Evolutionary conservation across 2,888 invertebrate genomes (phyloP).

Genomic region (Aphodius granarius): DNA sequence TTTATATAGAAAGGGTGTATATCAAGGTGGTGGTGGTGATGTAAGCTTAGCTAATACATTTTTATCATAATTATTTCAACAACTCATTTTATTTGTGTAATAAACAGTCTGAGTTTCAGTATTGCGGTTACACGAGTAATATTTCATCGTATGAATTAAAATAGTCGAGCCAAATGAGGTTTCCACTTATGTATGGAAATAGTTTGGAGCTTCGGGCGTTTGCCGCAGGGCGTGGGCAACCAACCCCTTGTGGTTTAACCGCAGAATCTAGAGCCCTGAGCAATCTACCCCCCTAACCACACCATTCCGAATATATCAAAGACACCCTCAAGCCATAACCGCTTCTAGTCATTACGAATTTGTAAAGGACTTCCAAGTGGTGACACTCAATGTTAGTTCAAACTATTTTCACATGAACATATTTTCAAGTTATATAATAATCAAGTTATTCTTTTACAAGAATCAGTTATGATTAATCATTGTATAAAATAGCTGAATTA

Average conservation of each 20-base stretch:
- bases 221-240: conserved; percentile 21
- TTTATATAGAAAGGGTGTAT: background rate
- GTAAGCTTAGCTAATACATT: no score
- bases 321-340: background rate
- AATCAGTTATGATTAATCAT: no score
- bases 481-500: no score
- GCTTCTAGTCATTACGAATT: background rate
- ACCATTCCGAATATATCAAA: background rate
- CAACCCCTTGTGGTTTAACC: conserved; percentile 36
- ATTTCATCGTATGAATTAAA: conserved; percentile 34
- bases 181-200: conserved; percentile 33
- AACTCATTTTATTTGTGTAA: no score
- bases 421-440: no score
- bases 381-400: no score
- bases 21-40: background rate
- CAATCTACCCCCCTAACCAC: conserved; percentile 31
- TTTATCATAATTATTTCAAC: no score
- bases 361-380: background rate
- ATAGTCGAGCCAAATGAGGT: conserved; percentile 31
- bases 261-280: conserved; percentile 36
- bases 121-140: no score
- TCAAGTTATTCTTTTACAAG: no score
- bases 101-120: no score
- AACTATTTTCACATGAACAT: no score
- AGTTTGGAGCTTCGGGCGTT: conserved; percentile 31